Conservation (phyloP, 2,113 vertebrate genomes). For the Uria aalge region DNA sequence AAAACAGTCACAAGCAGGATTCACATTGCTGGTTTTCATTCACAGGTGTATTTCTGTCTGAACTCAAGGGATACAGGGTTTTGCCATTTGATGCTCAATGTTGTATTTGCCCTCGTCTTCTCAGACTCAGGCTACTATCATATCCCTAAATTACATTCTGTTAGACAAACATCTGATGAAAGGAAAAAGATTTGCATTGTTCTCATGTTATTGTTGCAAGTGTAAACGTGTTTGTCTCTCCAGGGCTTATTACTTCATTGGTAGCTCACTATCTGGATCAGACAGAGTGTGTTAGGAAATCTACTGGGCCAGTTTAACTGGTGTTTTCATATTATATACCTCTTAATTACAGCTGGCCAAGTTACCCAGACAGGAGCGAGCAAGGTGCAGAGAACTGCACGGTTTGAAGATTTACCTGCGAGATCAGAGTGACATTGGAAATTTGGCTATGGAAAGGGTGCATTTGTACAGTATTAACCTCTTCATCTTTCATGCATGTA, state of each 20-base stretch:
- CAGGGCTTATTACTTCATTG: not conserved
- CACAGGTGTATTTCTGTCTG: not conserved
- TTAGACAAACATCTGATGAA: not conserved
- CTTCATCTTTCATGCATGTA: not conserved
- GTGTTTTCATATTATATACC: accelerated
- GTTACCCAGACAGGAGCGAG: not conserved
- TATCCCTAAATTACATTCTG: not conserved
- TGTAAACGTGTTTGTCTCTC: not conserved
- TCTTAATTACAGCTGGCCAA: not conserved
- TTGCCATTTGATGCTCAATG: not conserved
- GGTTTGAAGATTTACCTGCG: not conserved
- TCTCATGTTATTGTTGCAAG: not conserved
- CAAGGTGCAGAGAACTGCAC: not conserved
- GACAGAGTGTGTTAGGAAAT: not conserved
- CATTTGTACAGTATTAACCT: not conserved
- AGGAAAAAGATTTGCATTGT: not conserved
- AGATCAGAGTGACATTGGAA: not conserved
- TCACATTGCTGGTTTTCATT: not conserved
- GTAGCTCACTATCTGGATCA: not conserved
- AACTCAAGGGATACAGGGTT: not conserved
- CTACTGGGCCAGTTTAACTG: not conserved
- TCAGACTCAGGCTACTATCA: not conserved
- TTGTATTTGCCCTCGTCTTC: not conserved
- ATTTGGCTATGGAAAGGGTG: not conserved
- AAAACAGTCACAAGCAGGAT: not conserved